Evolutionary conservation across 2,113 vertebrate genomes (phyloP).

Genomic region (Coptodon rendalli): DNA sequence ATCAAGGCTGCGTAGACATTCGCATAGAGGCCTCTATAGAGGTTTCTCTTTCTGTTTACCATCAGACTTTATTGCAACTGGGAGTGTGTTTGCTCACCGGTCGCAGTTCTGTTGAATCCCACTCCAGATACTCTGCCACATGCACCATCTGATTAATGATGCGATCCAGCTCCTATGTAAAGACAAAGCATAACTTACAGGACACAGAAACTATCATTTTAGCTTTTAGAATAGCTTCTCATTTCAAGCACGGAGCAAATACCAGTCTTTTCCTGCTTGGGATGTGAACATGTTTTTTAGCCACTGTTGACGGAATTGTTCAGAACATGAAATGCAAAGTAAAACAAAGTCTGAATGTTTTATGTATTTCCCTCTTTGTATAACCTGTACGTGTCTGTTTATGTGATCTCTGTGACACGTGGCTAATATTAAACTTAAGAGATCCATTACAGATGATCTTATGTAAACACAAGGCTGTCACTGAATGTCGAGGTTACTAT

Average conservation of each 20-base stretch:
- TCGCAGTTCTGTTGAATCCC: constrained; percentile 88
- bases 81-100: constrained; percentile 64
- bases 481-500: not conserved
- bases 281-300: not conserved
- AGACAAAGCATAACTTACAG: not conserved
- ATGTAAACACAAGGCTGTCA: constrained; percentile 6
- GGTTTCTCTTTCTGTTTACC: not conserved
- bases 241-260: not conserved
- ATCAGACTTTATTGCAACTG: not conserved
- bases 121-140: constrained; percentile 90
- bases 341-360: not conserved
- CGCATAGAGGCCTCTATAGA: not conserved
- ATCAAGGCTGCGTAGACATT: not conserved
- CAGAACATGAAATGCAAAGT: not conserved
- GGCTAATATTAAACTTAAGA: not conserved
- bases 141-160: constrained; percentile 97
- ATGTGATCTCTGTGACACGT: not conserved
- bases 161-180: constrained; percentile 82
- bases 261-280: not conserved
- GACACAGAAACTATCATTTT: not conserved
- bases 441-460: constrained; percentile 1
- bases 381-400: not conserved
- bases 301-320: not conserved
- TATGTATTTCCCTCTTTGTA: not conserved
- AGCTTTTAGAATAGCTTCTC: not conserved